A percentile compares a stretch with the other conserved stretches of the same genome.
phyloP scores from a whole-genome alignment of 2,888 invertebrate genomes.

The Tetragonisca angustula region DNA sequence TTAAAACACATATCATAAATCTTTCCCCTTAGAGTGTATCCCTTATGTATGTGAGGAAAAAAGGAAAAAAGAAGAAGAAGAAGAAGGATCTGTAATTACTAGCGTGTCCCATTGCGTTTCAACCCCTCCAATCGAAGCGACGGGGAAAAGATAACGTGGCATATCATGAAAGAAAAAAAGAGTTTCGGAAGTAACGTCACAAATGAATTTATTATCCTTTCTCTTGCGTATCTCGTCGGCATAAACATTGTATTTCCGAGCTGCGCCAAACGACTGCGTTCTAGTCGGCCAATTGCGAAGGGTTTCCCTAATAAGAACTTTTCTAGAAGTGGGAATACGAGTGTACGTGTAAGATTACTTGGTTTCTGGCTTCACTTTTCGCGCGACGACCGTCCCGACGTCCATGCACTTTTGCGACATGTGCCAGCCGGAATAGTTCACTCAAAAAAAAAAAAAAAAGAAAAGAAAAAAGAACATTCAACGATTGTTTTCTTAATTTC shows the following conservation, averaged over 20 bases:
- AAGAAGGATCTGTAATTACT: constrained; percentile 1
- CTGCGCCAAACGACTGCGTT: constrained; percentile 67
- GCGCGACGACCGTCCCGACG: constrained; percentile 17
- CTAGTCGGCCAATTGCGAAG: constrained; percentile 66
- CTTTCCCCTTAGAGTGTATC: neutral
- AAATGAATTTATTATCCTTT: constrained; percentile 31
- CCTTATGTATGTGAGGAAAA: too few species aligned
- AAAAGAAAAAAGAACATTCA: too few species aligned
- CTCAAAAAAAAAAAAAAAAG: too few species aligned
- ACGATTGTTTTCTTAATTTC: too few species aligned
- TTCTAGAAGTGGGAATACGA: constrained; percentile 55
- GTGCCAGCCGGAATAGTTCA: neutral
- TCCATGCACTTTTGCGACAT: constrained; percentile 15
- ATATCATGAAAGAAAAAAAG: neutral
- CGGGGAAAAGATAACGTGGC: neutral
- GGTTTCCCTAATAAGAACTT: constrained; percentile 56
- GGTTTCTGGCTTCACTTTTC: constrained; percentile 37
- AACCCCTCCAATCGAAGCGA: neutral
- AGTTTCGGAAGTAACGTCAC: neutral
- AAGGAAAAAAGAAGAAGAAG: neutral
- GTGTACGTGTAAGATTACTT: constrained; percentile 29
- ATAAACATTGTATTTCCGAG: constrained; percentile 25
- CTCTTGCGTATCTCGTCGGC: constrained; percentile 32
- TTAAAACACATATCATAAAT: neutral
- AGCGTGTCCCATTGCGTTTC: neutral